Conservation (phyloP, 2,113 vertebrate species). For the Periophthalmus modestus region DNA sequence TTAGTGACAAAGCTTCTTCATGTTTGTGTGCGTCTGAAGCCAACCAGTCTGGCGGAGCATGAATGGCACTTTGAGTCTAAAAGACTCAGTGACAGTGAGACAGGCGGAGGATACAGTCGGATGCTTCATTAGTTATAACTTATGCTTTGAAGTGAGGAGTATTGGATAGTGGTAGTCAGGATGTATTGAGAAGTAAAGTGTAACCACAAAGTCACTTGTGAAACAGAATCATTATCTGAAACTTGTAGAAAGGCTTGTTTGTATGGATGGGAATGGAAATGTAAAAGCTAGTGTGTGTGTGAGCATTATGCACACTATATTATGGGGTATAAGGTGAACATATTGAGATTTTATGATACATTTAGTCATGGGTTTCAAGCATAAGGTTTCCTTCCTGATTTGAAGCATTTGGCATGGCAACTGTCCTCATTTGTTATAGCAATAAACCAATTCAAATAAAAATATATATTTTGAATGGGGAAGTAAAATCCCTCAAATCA, state of each 20-base stretch:
- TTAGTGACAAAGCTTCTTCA: conserved; percentile 22
- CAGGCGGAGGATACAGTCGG: conserved; percentile 20
- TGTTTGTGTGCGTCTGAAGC: conserved; percentile 33
- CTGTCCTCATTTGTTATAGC: no score
- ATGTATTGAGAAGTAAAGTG: neutral
- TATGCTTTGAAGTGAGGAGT: conserved; percentile 8
- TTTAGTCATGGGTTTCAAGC: no score
- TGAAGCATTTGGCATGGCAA: no score
- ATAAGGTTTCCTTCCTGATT: no score
- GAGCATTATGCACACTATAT: no score
- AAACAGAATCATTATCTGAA: neutral
- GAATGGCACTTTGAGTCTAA: conserved; percentile 37
- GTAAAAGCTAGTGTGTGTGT: neutral
- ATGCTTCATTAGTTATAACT: conserved; percentile 3
- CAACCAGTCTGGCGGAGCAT: conserved; percentile 34
- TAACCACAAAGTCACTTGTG: neutral
- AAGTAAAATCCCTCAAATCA: no score
- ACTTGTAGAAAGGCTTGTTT: neutral
- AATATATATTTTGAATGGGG: no score
- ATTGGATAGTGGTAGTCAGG: neutral
- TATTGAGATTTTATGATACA: neutral
- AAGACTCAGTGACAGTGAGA: conserved; percentile 37
- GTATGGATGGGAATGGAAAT: neutral
- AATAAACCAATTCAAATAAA: no score
- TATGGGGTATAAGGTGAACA: neutral